These are phyloP conservation scores for Microcaecilia unicolor DNA, from an alignment of 2,797 vertebrate species.

Conservation along the genomic window DNA sequence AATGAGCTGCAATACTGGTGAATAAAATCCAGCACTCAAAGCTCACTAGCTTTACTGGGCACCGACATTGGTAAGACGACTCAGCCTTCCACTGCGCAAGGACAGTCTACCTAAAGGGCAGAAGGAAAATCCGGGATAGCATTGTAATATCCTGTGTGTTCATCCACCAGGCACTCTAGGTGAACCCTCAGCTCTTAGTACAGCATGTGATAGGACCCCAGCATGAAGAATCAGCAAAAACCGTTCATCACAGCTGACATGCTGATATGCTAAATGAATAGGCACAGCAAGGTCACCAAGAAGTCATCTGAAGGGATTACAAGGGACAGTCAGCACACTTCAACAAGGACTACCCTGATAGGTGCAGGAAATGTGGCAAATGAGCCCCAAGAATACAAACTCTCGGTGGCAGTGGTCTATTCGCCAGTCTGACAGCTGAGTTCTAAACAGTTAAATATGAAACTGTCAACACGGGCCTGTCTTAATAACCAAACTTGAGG, in stretches of 20 bases:
- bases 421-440: conserved; percentile 36
- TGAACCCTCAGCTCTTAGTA: conserved; percentile 16
- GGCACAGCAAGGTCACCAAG: conserved; percentile 34
- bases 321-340: conserved; percentile 36
- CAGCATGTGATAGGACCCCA: conserved; percentile 22
- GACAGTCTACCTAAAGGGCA: background rate
- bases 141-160: conserved; percentile 22
- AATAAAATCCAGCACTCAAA: no score
- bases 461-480: conserved; percentile 69
- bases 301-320: conserved; percentile 45
- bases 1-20: no score
- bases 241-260: conserved; percentile 46
- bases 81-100: rapidly evolving
- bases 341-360: conserved; percentile 24
- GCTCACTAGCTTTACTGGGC: no score
- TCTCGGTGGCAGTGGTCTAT: background rate
- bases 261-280: conserved; percentile 33
- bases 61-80: no score
- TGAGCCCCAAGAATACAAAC: conserved; percentile 17
- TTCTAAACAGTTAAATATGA: conserved; percentile 64
- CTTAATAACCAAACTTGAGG: conserved; percentile 76
- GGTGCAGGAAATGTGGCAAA: conserved; percentile 17
- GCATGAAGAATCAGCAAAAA: conserved; percentile 49
- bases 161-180: no score
- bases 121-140: conserved; percentile 1